phyloP scores from a whole-genome alignment of 1,140 invertebrate genomes.

The Pygmarrhopalites habei region DNA sequence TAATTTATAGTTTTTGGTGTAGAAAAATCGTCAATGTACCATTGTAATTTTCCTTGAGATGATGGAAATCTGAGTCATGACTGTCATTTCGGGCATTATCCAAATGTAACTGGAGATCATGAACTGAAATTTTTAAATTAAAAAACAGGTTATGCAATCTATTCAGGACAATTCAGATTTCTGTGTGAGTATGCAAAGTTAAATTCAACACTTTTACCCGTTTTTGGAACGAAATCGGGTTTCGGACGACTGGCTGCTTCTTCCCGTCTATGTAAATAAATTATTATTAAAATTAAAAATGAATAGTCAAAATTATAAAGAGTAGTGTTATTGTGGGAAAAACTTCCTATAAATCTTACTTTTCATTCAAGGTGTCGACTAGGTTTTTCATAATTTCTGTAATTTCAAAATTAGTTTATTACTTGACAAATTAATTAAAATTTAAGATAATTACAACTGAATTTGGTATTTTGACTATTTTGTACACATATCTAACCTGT shows the following conservation, averaged over 20 bases:
- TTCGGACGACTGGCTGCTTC: constrained; percentile 82
- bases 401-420: too few species aligned
- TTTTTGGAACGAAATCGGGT: constrained; percentile 87
- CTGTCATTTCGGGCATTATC: constrained; percentile 7
- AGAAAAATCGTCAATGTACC: too few species aligned
- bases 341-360: constrained; percentile 51
- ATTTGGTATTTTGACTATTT: too few species aligned
- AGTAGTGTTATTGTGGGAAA: not conserved
- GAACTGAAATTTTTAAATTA: too few species aligned
- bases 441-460: too few species aligned
- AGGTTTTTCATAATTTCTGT: constrained; percentile 77
- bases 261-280: constrained; percentile 59
- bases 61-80: constrained; percentile 46
- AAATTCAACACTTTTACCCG: too few species aligned
- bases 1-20: too few species aligned
- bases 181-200: too few species aligned
- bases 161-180: too few species aligned
- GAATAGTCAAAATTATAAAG: not conserved
- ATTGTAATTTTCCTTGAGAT: constrained; percentile 51
- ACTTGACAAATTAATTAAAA: too few species aligned
- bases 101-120: constrained; percentile 66
- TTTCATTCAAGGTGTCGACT: constrained; percentile 77
- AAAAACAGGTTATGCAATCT: too few species aligned
- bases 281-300: not conserved
- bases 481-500: too few species aligned